These are phyloP conservation scores for Sipha flava DNA, from an alignment of 1,140 invertebrate species.

Conservation along the genomic window DNA sequence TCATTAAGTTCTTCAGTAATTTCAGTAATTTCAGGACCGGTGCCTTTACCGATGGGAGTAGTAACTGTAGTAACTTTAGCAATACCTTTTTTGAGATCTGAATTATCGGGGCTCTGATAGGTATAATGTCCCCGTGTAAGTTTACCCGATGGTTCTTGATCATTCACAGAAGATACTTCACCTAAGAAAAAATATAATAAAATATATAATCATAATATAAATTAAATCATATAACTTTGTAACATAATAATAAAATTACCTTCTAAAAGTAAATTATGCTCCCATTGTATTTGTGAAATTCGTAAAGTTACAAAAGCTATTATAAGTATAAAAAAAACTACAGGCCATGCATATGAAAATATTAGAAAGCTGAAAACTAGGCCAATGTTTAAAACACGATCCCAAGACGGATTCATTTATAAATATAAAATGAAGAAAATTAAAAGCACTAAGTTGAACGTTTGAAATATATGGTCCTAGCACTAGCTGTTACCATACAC, in stretches of 20 bases:
- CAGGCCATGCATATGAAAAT: neutral
- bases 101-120: conserved; percentile 38
- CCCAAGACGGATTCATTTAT: neutral
- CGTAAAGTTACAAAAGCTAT: neutral
- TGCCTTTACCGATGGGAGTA: conserved; percentile 20
- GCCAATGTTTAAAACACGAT: neutral
- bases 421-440: neutral
- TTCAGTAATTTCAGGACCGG: conserved; percentile 8
- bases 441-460: neutral
- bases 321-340: neutral
- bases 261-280: neutral
- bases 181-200: conserved; percentile 45
- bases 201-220: neutral
- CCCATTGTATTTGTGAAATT: neutral
- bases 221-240: neutral
- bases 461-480: neutral
- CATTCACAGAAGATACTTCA: conserved; percentile 57
- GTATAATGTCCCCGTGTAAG: conserved; percentile 56
- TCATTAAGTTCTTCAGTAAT: neutral
- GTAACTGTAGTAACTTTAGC: conserved; percentile 36
- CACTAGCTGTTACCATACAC: neutral
- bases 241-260: neutral
- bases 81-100: conserved; percentile 20
- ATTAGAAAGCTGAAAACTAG: neutral
- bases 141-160: conserved; percentile 54